Conservation (phyloP, 35 echinoderm and acorn worm genomes). For the Ophiothrix spiculata region DNA sequence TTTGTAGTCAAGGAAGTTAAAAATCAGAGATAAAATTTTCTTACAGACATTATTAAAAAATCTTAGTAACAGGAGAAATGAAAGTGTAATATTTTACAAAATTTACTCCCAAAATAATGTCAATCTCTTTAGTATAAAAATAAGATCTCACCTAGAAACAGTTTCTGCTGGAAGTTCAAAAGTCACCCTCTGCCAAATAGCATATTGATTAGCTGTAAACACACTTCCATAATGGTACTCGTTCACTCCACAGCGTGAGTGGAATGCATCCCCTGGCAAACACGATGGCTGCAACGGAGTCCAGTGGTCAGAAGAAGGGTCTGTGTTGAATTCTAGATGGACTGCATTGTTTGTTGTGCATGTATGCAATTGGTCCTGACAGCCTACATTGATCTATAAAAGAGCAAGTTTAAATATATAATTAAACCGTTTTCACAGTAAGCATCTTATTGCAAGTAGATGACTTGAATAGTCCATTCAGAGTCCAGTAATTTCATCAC, state of each 20-base stretch:
- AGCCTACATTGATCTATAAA: conserved; percentile 85
- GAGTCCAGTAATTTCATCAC: no score
- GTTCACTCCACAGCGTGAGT: conserved; percentile 38
- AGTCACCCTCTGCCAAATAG: conserved; percentile 70
- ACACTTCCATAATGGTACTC: conserved; percentile 55
- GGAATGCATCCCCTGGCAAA: conserved; percentile 46
- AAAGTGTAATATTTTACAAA: no score
- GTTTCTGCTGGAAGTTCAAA: conserved; percentile 53
- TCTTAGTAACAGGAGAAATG: no score
- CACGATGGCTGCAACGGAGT: conserved; percentile 55
- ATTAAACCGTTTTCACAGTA: not conserved
- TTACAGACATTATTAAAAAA: no score
- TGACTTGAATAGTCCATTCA: no score
- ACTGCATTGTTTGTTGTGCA: conserved; percentile 53
- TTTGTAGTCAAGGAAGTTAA: no score
- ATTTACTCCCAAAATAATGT: no score
- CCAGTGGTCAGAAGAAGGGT: conserved; percentile 54
- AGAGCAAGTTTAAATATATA: not conserved
- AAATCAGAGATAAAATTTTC: no score
- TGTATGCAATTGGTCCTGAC: conserved; percentile 40
- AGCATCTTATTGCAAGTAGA: not conserved
- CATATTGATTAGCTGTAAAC: conserved; percentile 64
- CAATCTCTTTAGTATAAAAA: no score
- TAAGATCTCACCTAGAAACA: conserved; percentile 60
- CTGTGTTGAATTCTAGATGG: conserved; percentile 68